phyloP scores from a whole-genome alignment of 2,797 vertebrate species.

The Spinibarbus caldwelli region DNA sequence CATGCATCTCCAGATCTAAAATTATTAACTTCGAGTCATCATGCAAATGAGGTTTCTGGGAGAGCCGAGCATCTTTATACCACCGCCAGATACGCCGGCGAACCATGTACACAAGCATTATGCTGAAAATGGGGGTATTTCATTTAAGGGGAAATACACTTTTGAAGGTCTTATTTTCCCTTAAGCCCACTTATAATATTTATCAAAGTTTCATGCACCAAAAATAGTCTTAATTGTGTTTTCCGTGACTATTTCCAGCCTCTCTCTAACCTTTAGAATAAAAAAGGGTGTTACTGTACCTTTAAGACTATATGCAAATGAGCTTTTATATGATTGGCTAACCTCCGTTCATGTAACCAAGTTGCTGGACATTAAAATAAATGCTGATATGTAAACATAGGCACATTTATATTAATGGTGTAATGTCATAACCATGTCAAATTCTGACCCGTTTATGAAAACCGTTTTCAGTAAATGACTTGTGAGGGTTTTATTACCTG shows the following conservation, averaged over 20 bases:
- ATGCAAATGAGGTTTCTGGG: slow-evolving; percentile 36
- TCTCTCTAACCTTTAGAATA: not conserved
- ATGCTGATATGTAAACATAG: not conserved
- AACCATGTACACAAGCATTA: not conserved
- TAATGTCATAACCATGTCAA: not conserved
- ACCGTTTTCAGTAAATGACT: not conserved
- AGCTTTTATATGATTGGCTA: not conserved
- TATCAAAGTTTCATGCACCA: not conserved
- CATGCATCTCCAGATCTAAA: slow-evolving; percentile 23
- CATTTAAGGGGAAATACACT: not conserved
- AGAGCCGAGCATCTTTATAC: slow-evolving; percentile 1
- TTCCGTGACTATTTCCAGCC: not conserved
- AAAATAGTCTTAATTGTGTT: not conserved
- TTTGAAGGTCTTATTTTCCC: not conserved
- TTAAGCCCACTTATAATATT: not conserved
- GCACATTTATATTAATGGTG: not conserved
- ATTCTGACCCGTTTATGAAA: not conserved
- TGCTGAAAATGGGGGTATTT: slow-evolving; percentile 10
- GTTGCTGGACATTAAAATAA: not conserved
- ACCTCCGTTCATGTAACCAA: too few relatives aligned
- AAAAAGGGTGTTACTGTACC: not conserved
- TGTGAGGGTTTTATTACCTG: slow-evolving; percentile 84
- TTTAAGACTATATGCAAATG: not conserved
- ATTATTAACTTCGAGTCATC: slow-evolving; percentile 26
- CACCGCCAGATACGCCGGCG: not conserved